Conservation (phyloP, 2,797 vertebrate species). For the Poecilia wingei region DNA sequence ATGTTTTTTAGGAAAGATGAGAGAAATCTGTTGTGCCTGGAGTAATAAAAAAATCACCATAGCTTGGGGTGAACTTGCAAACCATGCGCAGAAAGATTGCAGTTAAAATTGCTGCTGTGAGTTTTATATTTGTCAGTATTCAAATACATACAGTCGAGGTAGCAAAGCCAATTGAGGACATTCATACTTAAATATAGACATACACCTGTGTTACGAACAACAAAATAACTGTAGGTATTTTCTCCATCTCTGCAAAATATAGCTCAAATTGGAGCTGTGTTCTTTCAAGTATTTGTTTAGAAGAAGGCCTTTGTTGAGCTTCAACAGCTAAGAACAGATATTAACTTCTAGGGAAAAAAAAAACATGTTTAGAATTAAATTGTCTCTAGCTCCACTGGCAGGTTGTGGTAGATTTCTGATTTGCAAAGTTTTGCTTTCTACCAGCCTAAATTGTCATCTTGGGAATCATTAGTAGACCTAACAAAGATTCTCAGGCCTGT, state of each 20-base stretch:
- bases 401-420: neutral
- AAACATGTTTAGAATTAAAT: neutral
- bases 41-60: neutral
- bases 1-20: neutral
- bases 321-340: neutral
- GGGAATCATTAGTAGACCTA: slow-evolving; percentile 4
- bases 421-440: neutral
- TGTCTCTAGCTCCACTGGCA: neutral
- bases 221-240: neutral
- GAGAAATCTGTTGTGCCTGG: neutral
- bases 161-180: neutral
- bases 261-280: neutral
- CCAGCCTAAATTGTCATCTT: neutral
- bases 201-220: neutral
- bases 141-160: neutral
- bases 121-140: neutral
- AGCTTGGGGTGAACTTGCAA: neutral
- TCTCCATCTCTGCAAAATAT: neutral
- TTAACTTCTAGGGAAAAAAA: neutral
- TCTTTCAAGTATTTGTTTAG: neutral
- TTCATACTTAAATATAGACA: neutral
- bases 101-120: neutral
- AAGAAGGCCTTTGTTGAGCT: neutral
- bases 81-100: neutral
- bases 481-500: neutral